Base-by-base conservation (phyloP, 2,888 invertebrate genomes). In the Eupeodes luniger region DNA sequence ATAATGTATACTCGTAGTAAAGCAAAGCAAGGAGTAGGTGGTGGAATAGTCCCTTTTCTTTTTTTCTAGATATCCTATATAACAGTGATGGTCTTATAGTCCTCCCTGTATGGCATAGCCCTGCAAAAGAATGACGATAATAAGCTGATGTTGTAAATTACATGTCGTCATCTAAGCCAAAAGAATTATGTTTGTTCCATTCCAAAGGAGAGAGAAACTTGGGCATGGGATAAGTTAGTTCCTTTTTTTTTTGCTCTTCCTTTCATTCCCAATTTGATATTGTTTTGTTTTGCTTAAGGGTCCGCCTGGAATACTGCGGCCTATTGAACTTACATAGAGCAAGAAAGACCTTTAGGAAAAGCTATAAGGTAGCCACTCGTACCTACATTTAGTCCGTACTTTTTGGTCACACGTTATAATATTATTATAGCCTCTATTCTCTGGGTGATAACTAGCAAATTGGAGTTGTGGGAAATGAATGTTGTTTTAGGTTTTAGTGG, bases 61-160 rank as follows among this genome's bases (percentile, higher is more conserved):
- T 57, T 12, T 40, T 40, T 1, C 5, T 9, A 2, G 3, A 40
- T 40, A 40, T 40, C 5, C 40, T 9, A 5, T 40, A 55, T 27
- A 9, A 55, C 19, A 55, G 19, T 55, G 55, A 10, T 19, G 27
- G 16, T 19, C 55, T 27, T 27, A 27, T 27, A 27, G 3, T 27
- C 27, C 27, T 27, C 27, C 3, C 27, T 27, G 27, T 27, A 27
- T 27, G 27, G 12, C 10, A 10, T 12, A 59, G 59, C n/a, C 34
- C 47, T 14, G 40, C 61, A 78, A 49, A 53, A 64, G 78, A 64
- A 66, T 27, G 72, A 85, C 70, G 75, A 79, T 89, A 89, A 89
- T 89, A 87, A 87, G 85, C 84, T 79, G 74, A 85, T 76, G 84
- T 88, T 87, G 79, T 88, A 87, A 89, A 89, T 87, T 89, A 88